Conservation (phyloP, 2,888 invertebrate species). For the Ormyrus rosae region DNA sequence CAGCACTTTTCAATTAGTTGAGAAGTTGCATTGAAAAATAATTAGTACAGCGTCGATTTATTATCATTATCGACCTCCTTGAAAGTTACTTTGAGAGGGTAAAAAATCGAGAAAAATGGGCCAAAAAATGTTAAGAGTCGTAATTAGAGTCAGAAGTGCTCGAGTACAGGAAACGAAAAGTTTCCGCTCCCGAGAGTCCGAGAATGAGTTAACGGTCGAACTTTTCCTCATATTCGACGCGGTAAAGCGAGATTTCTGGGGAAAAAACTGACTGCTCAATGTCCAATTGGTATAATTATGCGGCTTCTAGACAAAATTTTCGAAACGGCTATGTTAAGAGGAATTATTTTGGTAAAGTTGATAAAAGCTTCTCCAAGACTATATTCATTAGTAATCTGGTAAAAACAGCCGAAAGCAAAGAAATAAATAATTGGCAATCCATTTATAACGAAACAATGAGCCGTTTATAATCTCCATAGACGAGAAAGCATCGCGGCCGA, state of each 20-base stretch:
- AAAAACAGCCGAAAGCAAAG: too few relatives aligned
- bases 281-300: constrained; percentile 34
- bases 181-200: constrained; percentile 36
- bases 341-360: too few relatives aligned
- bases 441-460: too few relatives aligned
- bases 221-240: constrained; percentile 51
- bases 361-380: too few relatives aligned
- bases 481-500: too few relatives aligned
- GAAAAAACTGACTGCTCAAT: constrained; percentile 37
- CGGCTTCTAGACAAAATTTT: not conserved
- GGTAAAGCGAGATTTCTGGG: constrained; percentile 29
- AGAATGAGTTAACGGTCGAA: constrained; percentile 45
- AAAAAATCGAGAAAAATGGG: constrained; percentile 21
- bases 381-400: too few relatives aligned
- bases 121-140: constrained; percentile 47
- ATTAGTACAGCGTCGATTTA: constrained; percentile 39
- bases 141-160: constrained; percentile 55
- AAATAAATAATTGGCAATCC: not conserved
- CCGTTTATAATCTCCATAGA: too few relatives aligned
- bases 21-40: constrained; percentile 35
- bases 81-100: constrained; percentile 30
- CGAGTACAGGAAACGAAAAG: constrained; percentile 49
- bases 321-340: not conserved
- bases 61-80: constrained; percentile 20
- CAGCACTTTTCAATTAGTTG: constrained; percentile 33